Conservation (phyloP, 1,140 invertebrate genomes). For the Kradibia gibbosae region DNA sequence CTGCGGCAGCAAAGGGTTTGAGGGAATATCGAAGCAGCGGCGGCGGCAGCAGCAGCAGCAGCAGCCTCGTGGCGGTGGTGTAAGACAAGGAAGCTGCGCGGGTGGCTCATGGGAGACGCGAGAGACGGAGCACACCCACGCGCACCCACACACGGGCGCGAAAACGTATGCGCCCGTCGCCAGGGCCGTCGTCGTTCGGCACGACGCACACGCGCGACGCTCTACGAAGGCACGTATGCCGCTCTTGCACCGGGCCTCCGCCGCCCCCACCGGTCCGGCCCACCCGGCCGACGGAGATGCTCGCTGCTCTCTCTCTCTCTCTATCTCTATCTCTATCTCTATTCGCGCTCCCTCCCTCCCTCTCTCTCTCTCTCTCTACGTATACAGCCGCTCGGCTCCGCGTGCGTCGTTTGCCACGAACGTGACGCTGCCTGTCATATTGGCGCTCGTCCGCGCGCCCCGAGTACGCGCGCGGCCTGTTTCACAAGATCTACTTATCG, state of each 20-base stretch:
- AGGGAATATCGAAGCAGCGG: conserved; percentile 18
- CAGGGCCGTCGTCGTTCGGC: conserved; percentile 25
- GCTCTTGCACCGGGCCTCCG: too few species aligned
- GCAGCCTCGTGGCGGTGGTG: conserved; percentile 16
- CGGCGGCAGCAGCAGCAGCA: conserved; percentile 23
- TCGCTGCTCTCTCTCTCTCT: conserved; percentile 9
- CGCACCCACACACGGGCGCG: too few species aligned
- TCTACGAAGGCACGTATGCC: conserved; percentile 23
- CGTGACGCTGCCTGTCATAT: conserved; percentile 64
- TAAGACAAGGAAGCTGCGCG: conserved; percentile 1
- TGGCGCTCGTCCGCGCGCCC: conserved; percentile 30
- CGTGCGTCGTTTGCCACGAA: conserved; percentile 68
- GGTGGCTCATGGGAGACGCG: background rate
- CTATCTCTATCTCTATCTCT: conserved; percentile 1
- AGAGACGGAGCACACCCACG: background rate
- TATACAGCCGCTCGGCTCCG: background rate
- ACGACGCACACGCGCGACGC: conserved; percentile 31
- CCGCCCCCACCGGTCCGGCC: too few species aligned
- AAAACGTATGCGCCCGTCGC: conserved; percentile 39
- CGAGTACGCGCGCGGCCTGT: conserved; percentile 53
- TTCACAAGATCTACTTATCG: conserved; percentile 57
- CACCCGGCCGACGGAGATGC: too few species aligned
- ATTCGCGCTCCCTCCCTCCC: conserved; percentile 13
- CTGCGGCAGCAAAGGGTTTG: conserved; percentile 13
- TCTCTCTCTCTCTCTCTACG: background rate